Evolutionary conservation across 1,140 invertebrate genomes (phyloP), one percentile per base, ranked within the genome.

Genomic region (Bilobella aurantiaca): DNA sequence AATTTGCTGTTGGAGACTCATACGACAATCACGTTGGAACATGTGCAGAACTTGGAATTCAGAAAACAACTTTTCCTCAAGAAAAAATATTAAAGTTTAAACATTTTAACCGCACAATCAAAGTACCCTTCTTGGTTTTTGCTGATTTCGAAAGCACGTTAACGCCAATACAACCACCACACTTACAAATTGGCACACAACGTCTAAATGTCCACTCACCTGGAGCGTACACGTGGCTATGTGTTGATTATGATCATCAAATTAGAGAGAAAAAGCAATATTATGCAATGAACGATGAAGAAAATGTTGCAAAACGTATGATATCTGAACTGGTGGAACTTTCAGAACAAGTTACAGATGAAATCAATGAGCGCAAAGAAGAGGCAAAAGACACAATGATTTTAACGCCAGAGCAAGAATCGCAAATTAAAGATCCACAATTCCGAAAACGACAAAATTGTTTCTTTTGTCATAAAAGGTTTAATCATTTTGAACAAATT

Each of bases 111-210:
- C 12, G 58, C 0, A 65, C 64, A 28, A 37, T 49, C 18, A 56
- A 61, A 25, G 2, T 59, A 8, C 58, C 62, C 0, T 56, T 61
- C 47, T 27, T 62, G 0, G 58, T 67, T 2, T 25, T 58, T 32
- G 61, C 62, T 14, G 66, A 67, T 29, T 63, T 67, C 53, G 66
- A 67, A 30, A 58, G 27, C 1, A 62, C 25, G 8, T 18, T 32
- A 23, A 27, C 37, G 30, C 21, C 58, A 32, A 8, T 21, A 8
- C 12, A 61, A 1, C 46, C 49, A 3, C 57, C 5, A 3, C 8
- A 31, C 30, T 8, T 5, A 3, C 28, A 58, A 31, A 58, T 56
- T 56, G 49, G 14, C 12, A 56, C 32, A 0, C 47, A 59, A 23
- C 3, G n/a, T n/a, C 2, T 63, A 25, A 28, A 56, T 16, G 16